These are phyloP conservation scores for Ephialtes manifestator DNA, from an alignment of 2,888 invertebrate genomes.

Conservation along the genomic window DNA sequence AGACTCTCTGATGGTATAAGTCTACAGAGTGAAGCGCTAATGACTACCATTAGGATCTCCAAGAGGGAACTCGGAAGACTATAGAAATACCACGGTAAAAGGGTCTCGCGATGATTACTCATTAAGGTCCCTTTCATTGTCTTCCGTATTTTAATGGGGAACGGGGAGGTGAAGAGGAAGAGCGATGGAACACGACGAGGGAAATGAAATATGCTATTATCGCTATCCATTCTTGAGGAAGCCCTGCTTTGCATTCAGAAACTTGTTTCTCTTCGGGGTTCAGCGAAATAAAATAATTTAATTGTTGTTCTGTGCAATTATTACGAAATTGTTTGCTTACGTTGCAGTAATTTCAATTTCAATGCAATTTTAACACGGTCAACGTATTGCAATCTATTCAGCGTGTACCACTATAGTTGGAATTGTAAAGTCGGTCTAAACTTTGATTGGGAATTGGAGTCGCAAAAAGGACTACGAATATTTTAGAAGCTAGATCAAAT, in stretches of 20 bases:
- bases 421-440: not conserved
- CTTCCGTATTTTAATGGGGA: conserved; percentile 25
- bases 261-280: not conserved
- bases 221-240: not conserved
- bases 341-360: not conserved
- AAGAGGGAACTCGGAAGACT: conserved; percentile 22
- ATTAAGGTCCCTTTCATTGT: conserved; percentile 43
- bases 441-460: no score
- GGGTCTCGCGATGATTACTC: conserved; percentile 45
- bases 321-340: not conserved
- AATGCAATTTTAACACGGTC: not conserved
- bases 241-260: not conserved
- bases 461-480: no score
- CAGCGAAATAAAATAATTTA: not conserved
- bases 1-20: conserved; percentile 19
- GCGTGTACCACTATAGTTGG: not conserved
- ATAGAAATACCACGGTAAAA: conserved; percentile 15
- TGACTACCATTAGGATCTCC: conserved; percentile 49
- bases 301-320: not conserved
- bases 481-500: not conserved
- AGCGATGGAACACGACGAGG: not conserved
- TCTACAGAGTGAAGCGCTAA: conserved; percentile 34
- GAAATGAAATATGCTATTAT: conserved; percentile 28
- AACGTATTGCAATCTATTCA: not conserved
- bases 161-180: not conserved